Conservation (phyloP, 2,888 invertebrate species). For the Synergus japonicus region DNA sequence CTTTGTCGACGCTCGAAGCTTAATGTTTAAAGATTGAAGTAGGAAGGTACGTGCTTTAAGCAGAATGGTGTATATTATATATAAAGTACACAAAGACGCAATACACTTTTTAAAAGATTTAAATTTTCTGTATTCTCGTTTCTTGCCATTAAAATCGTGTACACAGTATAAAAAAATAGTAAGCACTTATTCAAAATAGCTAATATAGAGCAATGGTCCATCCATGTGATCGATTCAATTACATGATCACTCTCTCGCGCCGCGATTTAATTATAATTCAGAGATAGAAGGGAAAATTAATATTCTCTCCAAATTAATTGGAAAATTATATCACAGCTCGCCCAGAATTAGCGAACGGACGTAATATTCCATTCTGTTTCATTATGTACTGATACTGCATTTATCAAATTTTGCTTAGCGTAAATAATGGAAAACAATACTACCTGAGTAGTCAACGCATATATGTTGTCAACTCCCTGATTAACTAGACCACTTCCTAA, state of each 20-base stretch:
- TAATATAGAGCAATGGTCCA: background rate
- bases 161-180: background rate
- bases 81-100: no score
- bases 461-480: background rate
- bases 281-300: conserved; percentile 14
- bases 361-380: background rate
- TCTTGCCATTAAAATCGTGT: background rate
- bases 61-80: no score
- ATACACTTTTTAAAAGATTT: background rate
- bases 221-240: conserved; percentile 13
- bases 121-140: background rate
- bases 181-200: conserved; percentile 9
- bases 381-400: conserved; percentile 4
- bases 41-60: no score
- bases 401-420: background rate
- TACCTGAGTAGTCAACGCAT: background rate
- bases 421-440: no score
- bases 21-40: background rate
- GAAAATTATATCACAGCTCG: conserved; percentile 18
- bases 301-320: conserved; percentile 21
- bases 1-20: background rate
- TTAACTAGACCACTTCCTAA: background rate
- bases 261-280: conserved; percentile 31
- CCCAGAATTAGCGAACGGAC: background rate
- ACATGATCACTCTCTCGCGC: conserved; percentile 21